Percentiles rank a stretch among this genome's conserved stretches.
Evolutionary conservation across 2,113 vertebrate genomes (phyloP).

Genomic region (Tretioscincus oriximinensis): DNA sequence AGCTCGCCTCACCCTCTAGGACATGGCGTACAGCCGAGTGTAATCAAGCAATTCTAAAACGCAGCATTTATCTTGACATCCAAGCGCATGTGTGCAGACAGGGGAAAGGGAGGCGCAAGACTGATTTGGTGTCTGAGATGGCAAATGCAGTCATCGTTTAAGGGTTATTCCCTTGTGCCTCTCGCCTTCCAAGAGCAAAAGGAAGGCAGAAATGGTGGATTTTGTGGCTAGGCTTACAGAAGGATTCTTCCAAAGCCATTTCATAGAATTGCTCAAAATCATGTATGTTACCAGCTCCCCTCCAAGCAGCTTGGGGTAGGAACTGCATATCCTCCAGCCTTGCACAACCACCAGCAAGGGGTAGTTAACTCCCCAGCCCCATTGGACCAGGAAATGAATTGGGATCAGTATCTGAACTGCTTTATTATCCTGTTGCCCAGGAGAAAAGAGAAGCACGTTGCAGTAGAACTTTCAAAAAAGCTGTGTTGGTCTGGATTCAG

Average conservation of each 20-base stretch:
- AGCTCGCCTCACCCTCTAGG: conserved; percentile 17
- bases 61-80: conserved; percentile 4
- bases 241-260: not conserved
- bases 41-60: conserved; percentile 4
- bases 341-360: too few species aligned
- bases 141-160: not conserved
- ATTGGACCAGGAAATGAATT: too few species aligned
- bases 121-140: not conserved
- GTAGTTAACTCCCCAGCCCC: too few species aligned
- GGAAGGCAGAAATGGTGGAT: not conserved
- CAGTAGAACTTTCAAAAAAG: too few species aligned
- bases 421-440: too few species aligned
- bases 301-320: too few species aligned
- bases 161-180: not conserved
- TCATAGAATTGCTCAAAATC: too few species aligned
- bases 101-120: not conserved
- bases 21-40: conserved; percentile 5
- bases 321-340: too few species aligned
- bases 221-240: not conserved
- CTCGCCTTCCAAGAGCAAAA: not conserved
- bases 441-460: too few species aligned
- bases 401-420: too few species aligned
- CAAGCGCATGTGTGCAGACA: not conserved
- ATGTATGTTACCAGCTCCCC: too few species aligned
- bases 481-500: too few species aligned